Percentiles rank a stretch among this genome's conserved stretches.
phyloP scores from a whole-genome alignment of 37 sponge, comb jelly and placozoan genomes.

The Spongilla lacustris region DNA sequence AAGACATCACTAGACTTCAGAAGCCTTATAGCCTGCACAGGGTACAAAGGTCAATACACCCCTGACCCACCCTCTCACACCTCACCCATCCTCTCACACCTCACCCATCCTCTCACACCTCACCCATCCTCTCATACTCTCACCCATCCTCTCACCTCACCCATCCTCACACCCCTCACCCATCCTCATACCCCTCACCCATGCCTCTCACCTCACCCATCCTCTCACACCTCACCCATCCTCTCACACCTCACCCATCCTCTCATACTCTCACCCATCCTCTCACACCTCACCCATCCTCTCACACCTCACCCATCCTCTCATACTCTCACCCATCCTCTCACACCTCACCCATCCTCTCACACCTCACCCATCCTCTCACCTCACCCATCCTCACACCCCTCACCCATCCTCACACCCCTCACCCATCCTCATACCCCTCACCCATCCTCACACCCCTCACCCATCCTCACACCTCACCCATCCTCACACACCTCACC shows the following conservation, averaged over 20 bases:
- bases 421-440: not conserved
- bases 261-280: not conserved
- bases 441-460: not conserved
- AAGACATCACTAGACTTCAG: conserved; percentile 69
- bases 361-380: not conserved
- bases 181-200: no score
- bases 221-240: no score
- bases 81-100: not conserved
- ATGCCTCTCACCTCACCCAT: no score
- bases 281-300: not conserved
- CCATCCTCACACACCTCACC: not conserved
- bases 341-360: not conserved
- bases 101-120: no score
- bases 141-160: no score
- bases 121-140: no score
- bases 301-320: not conserved
- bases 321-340: not conserved
- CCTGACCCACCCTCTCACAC: not conserved
- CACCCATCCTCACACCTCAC: not conserved
- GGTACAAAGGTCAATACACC: not conserved
- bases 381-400: not conserved
- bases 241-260: no score
- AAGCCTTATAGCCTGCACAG: conserved; percentile 46
- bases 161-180: no score
- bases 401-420: not conserved